phyloP scores from a whole-genome alignment of 2,888 invertebrate genomes.

The Drosophila nigricruria region DNA sequence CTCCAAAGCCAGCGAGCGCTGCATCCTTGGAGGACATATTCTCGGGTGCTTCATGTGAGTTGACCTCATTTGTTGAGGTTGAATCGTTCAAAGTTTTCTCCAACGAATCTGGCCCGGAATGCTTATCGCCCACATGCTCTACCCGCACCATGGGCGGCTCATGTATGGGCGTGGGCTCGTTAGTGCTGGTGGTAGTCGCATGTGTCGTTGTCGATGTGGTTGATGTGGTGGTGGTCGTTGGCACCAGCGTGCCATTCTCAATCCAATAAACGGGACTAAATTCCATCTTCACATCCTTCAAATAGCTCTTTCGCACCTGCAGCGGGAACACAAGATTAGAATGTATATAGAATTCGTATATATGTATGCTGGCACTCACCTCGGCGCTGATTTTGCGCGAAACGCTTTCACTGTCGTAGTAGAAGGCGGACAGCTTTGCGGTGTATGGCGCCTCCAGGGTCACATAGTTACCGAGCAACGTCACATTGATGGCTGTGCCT shows the following conservation, averaged over 20 bases:
- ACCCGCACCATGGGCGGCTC: slow-evolving; percentile 85
- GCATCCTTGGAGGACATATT: slow-evolving; percentile 81
- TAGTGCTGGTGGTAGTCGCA: slow-evolving; percentile 86
- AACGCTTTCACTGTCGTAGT: slow-evolving; percentile 82
- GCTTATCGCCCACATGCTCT: slow-evolving; percentile 76
- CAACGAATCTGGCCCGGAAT: slow-evolving; percentile 80
- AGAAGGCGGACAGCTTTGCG: slow-evolving; percentile 89
- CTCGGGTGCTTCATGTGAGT: slow-evolving; percentile 80
- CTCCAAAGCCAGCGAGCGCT: slow-evolving; percentile 72
- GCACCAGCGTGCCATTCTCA: slow-evolving; percentile 91
- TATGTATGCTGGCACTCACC: slow-evolving; percentile 58
- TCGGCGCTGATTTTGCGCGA: slow-evolving; percentile 83
- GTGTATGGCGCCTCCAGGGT: slow-evolving; percentile 91
- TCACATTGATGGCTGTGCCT: slow-evolving; percentile 93
- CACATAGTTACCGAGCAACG: slow-evolving; percentile 90
- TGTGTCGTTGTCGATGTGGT: slow-evolving; percentile 88
- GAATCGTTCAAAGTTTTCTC: slow-evolving; percentile 79
- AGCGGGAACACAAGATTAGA: neutral
- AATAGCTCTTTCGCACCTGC: slow-evolving; percentile 87
- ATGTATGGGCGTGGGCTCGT: slow-evolving; percentile 86
- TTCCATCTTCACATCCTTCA: slow-evolving; percentile 89
- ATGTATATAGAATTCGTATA: neutral
- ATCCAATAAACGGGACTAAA: slow-evolving; percentile 92
- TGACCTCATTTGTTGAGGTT: slow-evolving; percentile 72
- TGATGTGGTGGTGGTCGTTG: slow-evolving; percentile 90